Percentiles rank a stretch among this genome's conserved stretches.
phyloP scores from a whole-genome alignment of 2,797 vertebrate genomes.

The Melanotaenia maccullochi region DNA sequence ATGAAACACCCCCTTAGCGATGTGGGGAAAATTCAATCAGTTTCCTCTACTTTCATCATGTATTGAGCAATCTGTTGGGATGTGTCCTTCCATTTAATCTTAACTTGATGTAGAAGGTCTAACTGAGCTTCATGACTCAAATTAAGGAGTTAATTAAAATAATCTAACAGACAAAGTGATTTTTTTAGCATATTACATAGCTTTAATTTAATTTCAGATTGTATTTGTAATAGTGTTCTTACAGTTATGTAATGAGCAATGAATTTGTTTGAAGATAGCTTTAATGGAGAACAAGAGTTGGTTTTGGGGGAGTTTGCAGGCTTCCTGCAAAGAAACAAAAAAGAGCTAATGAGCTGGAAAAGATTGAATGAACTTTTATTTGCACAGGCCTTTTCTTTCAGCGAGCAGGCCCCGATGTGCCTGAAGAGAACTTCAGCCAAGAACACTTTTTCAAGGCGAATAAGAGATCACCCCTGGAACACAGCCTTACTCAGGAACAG shows the following conservation, averaged over 20 bases:
- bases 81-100: constrained; percentile 38
- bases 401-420: constrained; percentile 49
- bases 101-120: constrained; percentile 41
- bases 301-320: constrained; percentile 31
- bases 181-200: constrained; percentile 34
- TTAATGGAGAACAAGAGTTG: constrained; percentile 49
- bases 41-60: constrained; percentile 45
- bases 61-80: constrained; percentile 40
- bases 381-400: constrained; percentile 65
- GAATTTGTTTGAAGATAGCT: constrained; percentile 47
- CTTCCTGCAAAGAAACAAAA: constrained; percentile 51
- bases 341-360: constrained; percentile 71
- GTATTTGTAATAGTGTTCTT: constrained; percentile 43
- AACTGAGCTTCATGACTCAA: constrained; percentile 44
- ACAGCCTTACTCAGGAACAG: constrained; percentile 57
- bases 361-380: constrained; percentile 76
- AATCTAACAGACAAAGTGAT: constrained; percentile 55
- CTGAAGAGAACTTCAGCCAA: constrained; percentile 60
- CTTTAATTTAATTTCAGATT: constrained; percentile 61
- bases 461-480: constrained; percentile 60
- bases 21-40: constrained; percentile 54
- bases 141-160: constrained; percentile 58
- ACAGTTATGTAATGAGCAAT: constrained; percentile 38
- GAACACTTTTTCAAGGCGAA: constrained; percentile 65
- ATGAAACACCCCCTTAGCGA: constrained; percentile 40